Evolutionary conservation across 2,888 invertebrate species (phyloP), one percentile per base, ranked within the genome.

Genomic region (Trichogramma dendrolimi): DNA sequence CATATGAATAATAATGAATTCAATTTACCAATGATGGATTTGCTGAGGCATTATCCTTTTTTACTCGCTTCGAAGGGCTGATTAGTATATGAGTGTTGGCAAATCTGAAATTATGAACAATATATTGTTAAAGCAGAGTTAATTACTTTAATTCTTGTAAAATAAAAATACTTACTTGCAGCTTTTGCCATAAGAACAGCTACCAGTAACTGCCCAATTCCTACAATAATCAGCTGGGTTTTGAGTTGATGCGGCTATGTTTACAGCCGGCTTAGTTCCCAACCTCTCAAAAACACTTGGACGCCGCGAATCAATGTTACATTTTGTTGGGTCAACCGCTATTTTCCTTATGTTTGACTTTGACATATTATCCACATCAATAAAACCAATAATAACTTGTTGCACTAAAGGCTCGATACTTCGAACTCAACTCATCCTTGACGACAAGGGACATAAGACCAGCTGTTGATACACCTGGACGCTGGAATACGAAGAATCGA

Each of bases 201-300:
- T 88, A 73, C 90, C 90, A 83, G 86, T 87, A 76, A 88, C 85
- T 63, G 87, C 86, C 89, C 89, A 89, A 82, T 88, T 88, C 77
- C 88, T 85, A 77, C 89, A 89, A 80, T 85, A 86, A 79, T 88
- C 88, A 42, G 76, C 72, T 78, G 81, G 83, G 80, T 81, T 83
- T 80, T 83, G 79, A 27, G 27, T 27, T 27, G 27, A 27, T 64
- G 72, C 71, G 61, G 71, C 67, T 64, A 75, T 70, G 68, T 74
- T 75, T n/a, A 83, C 80, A 66, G 82, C 82, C 75, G 89, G 87
- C 81, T 89, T 89, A 51, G 89, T 90, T 71, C 91, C 91, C 74
- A 91, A 85, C 72, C 91, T 85, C 81, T 91, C 91, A 81, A 91
- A 91, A 70, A 91, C 91, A 83, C 90, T 91, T 69, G 89, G 90